These are phyloP conservation scores for Halesus radiatus DNA, from an alignment of 1,140 invertebrate genomes.

Conservation along the genomic window DNA sequence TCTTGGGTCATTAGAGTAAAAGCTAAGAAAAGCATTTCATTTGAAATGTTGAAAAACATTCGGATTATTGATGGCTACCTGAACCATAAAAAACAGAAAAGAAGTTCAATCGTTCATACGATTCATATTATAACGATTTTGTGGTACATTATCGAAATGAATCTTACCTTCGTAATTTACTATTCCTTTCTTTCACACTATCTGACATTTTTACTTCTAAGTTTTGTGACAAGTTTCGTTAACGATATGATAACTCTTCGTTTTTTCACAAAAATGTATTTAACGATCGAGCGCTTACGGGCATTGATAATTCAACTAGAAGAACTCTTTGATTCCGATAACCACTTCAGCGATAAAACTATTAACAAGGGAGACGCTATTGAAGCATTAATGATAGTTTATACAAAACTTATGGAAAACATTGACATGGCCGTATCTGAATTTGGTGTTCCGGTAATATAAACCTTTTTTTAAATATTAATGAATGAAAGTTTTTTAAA, in stretches of 20 bases:
- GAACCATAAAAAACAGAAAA: background rate
- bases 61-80: background rate
- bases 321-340: background rate
- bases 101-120: background rate
- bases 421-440: slow-evolving; percentile 12
- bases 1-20: slow-evolving; percentile 4
- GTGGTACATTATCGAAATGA: background rate
- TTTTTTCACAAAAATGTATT: slow-evolving; percentile 20
- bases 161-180: background rate
- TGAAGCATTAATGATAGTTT: slow-evolving; percentile 1
- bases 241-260: background rate
- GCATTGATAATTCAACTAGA: slow-evolving; percentile 2
- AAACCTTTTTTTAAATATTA: background rate
- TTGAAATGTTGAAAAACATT: background rate
- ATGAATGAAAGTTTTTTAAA: too few relatives aligned
- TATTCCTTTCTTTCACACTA: background rate
- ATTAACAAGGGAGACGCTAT: slow-evolving; percentile 1
- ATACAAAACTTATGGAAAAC: slow-evolving; percentile 23
- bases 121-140: slow-evolving; percentile 4
- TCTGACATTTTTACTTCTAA: background rate
- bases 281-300: background rate
- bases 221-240: background rate
- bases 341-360: background rate
- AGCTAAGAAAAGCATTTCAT: background rate
- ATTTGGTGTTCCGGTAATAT: slow-evolving; percentile 31